Evolutionary conservation across 1,140 invertebrate genomes (phyloP), one percentile per base, ranked within the genome.

Genomic region (Coboldia fuscipes): DNA sequence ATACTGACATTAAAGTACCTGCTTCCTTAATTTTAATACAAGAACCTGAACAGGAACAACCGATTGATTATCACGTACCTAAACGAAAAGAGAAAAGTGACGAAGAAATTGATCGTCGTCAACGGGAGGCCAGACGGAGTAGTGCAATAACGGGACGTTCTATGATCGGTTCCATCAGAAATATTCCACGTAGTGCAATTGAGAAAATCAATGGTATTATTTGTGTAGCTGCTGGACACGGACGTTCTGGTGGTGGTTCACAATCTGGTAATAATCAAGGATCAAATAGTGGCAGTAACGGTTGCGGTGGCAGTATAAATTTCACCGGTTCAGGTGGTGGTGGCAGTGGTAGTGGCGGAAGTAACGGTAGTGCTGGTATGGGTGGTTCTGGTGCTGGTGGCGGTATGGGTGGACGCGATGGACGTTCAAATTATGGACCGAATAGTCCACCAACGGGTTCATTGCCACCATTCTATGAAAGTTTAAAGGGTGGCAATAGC

Each of bases 41-140:
- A 13, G 48, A 46, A 7, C 67, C 70, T 0, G 68, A 72, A 54
- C 72, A 85, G 57, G 80, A 84, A 30, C 78, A 82, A 41, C 81
- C 82, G 0, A 84, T 86, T 33, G 78, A 86, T 47, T 86, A 86
- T 51, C 79, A 77, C 42, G 76, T 86, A 36, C 79, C 79, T 13
- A 83, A 79, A 51, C 69, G 73, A 35, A 63, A 69, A 39, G 67
- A 23, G 5, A 34, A 36, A 17, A 17, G 16, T 6, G 18, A 26
- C 10, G 32, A 33, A 17, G 48, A 56, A 36, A 39, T 46, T 15
- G 48, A 45, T 24, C 43, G 44, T 22, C 44, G 45, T 20, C 37
- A 48, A 15, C 43, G 48, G 15, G 49, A 53, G 30, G 46, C 48
- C 14, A 42, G 48, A 6, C 36, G 48, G 13, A 40, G 51, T 33